A percentile compares a stretch with the other conserved stretches of the same genome.
Evolutionary conservation across 2,888 invertebrate species (phyloP).

Genomic region (Cheilosia vernalis): DNA sequence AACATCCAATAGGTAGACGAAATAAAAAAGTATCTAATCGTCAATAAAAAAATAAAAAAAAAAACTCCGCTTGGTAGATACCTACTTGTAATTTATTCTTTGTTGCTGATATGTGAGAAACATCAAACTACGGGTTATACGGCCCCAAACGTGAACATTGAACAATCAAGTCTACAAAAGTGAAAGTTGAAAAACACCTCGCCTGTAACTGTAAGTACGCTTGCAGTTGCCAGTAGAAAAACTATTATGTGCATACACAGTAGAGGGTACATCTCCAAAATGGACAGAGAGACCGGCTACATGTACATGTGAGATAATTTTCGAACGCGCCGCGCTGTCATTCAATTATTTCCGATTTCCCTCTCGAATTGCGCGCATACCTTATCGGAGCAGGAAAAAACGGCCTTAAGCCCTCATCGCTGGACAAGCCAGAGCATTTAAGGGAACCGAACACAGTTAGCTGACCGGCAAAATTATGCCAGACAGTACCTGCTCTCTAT

Average conservation of each 20-base stretch:
- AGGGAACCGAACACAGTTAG: constrained; percentile 53
- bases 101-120: constrained; percentile 64
- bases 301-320: constrained; percentile 36
- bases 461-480: constrained; percentile 71
- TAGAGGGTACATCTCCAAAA: constrained; percentile 62
- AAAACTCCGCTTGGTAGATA: constrained; percentile 9
- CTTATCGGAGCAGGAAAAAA: constrained; percentile 49
- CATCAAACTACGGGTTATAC: constrained; percentile 44
- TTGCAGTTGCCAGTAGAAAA: constrained; percentile 39
- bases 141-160: constrained; percentile 60
- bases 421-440: constrained; percentile 18
- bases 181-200: constrained; percentile 66
- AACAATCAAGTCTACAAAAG: constrained; percentile 69
- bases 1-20: constrained; percentile 50
- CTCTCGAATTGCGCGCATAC: constrained; percentile 46
- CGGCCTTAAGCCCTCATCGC: constrained; percentile 46
- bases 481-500: constrained; percentile 56
- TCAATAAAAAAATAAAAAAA: constrained; percentile 32
- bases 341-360: constrained; percentile 72
- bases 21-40: constrained; percentile 28
- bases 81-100: constrained; percentile 63
- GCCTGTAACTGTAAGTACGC: background rate
- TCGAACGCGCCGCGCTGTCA: constrained; percentile 51
- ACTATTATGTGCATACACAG: background rate
- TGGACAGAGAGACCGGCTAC: constrained; percentile 25